phyloP scores from a whole-genome alignment of 2,888 invertebrate genomes.

The Drosophila hamatofila region DNA sequence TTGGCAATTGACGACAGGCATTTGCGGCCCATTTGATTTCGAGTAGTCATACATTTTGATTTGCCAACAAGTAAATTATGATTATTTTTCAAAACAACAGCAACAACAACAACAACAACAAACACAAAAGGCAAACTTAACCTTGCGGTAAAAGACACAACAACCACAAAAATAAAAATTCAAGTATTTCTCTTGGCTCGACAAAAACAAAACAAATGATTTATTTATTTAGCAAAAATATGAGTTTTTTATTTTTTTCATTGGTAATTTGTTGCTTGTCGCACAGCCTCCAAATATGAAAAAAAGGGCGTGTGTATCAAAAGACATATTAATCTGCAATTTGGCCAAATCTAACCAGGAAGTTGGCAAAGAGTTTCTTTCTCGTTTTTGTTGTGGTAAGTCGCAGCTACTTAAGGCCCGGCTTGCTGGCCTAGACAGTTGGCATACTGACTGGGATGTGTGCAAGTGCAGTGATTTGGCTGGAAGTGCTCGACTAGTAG shows the following conservation, averaged over 20 bases:
- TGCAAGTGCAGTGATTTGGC: not conserved
- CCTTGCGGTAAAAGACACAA: slow-evolving; percentile 75
- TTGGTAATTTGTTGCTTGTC: slow-evolving; percentile 33
- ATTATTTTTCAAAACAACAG: slow-evolving; percentile 54
- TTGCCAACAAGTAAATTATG: slow-evolving; percentile 80
- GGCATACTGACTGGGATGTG: not conserved
- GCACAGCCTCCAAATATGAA: slow-evolving; percentile 66
- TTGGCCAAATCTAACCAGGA: slow-evolving; percentile 58
- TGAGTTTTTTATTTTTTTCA: slow-evolving; percentile 28
- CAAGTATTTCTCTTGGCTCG: slow-evolving; percentile 33
- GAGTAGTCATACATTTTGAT: slow-evolving; percentile 67
- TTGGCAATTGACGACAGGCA: slow-evolving; percentile 78
- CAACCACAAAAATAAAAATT: slow-evolving; percentile 39
- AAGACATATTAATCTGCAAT: slow-evolving; percentile 57
- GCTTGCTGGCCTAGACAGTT: slow-evolving; percentile 31
- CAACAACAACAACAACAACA: slow-evolving; percentile 26
- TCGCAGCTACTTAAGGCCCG: slow-evolving; percentile 47
- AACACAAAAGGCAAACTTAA: slow-evolving; percentile 49
- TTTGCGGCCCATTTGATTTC: slow-evolving; percentile 67
- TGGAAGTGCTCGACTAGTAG: not conserved
- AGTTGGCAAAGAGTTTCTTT: slow-evolving; percentile 45
- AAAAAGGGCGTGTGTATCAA: slow-evolving; percentile 71
- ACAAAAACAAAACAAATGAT: slow-evolving; percentile 72
- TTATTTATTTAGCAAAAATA: slow-evolving; percentile 60
- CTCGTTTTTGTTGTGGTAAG: slow-evolving; percentile 58